Percentiles rank a stretch among this genome's conserved stretches.
Conservation (phyloP, 1,140 invertebrate species). For the Drosophila nannoptera region DNA sequence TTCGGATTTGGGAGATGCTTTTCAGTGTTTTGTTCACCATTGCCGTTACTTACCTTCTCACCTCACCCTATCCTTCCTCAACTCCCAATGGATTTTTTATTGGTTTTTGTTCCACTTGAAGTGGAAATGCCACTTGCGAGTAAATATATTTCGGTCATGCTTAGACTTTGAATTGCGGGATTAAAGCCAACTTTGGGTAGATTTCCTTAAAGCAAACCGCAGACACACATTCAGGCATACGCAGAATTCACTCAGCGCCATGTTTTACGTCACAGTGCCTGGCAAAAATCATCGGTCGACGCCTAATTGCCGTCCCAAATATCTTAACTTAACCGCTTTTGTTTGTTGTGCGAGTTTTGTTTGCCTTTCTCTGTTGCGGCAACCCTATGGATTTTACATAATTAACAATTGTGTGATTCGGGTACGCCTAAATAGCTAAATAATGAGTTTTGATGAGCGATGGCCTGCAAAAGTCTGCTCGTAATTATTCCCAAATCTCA, state of each 20-base stretch:
- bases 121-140: conserved; percentile 17
- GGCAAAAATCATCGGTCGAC: conserved; percentile 47
- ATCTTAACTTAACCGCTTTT: conserved; percentile 18
- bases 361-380: conserved; percentile 10
- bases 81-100: conserved; percentile 19
- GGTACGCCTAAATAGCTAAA: conserved; percentile 46
- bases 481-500: conserved; percentile 5
- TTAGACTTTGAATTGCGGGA: conserved; percentile 32
- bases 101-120: conserved; percentile 11
- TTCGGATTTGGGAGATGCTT: not conserved
- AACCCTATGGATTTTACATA: conserved; percentile 64
- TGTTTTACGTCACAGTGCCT: conserved; percentile 44
- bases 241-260: conserved; percentile 8
- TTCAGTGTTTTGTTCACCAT: too few species aligned
- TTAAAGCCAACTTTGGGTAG: conserved; percentile 35
- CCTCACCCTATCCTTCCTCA: not conserved
- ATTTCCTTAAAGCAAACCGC: conserved; percentile 26
- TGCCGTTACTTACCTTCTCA: not conserved
- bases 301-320: conserved; percentile 18
- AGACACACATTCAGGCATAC: not conserved
- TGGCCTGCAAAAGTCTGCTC: not conserved
- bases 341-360: conserved; percentile 6
- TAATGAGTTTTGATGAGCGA: not conserved
- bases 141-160: conserved; percentile 15
- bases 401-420: conserved; percentile 52